Conservation (phyloP, 2,797 vertebrate genomes). For the Sebastes nivosus region DNA sequence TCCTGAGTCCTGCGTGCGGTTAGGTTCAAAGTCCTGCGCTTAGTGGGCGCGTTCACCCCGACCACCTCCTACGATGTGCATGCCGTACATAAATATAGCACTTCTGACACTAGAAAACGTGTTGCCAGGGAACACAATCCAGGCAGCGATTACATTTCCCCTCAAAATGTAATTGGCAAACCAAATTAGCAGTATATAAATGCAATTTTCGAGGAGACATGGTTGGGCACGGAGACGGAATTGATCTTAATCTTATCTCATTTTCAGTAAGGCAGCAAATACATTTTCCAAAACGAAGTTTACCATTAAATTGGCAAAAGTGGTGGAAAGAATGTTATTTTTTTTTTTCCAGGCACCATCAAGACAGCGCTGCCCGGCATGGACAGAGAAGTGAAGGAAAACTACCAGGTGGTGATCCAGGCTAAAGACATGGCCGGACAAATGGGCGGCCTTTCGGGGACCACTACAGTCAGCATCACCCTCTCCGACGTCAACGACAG, state of each 20-base stretch:
- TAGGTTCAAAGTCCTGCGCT: not conserved
- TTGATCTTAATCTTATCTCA: conserved; percentile 33
- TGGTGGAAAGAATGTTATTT: not conserved
- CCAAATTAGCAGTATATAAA: conserved; percentile 25
- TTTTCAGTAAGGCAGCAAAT: conserved; percentile 20
- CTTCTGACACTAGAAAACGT: not conserved
- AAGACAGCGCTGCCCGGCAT: conserved; percentile 96
- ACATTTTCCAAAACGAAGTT: conserved; percentile 7
- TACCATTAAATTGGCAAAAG: not conserved
- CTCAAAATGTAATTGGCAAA: conserved; percentile 21
- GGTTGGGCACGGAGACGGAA: conserved; percentile 4
- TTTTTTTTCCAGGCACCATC: conserved; percentile 85
- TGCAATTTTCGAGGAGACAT: conserved; percentile 24
- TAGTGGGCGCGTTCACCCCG: not conserved
- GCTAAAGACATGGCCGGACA: conserved; percentile 99
- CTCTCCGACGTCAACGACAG: conserved; percentile 96
- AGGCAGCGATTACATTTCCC: conserved; percentile 21
- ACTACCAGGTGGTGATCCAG: conserved; percentile 97
- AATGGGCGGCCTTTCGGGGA: conserved; percentile 96
- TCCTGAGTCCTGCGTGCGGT: not conserved
- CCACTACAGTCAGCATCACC: conserved; percentile 93
- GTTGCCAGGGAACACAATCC: conserved; percentile 32
- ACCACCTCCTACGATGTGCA: not conserved
- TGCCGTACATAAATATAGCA: not conserved
- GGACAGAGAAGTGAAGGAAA: conserved; percentile 94